Evolutionary conservation across 2,797 vertebrate genomes (phyloP).

Genomic region (Acrocephalus scirpaceus): DNA sequence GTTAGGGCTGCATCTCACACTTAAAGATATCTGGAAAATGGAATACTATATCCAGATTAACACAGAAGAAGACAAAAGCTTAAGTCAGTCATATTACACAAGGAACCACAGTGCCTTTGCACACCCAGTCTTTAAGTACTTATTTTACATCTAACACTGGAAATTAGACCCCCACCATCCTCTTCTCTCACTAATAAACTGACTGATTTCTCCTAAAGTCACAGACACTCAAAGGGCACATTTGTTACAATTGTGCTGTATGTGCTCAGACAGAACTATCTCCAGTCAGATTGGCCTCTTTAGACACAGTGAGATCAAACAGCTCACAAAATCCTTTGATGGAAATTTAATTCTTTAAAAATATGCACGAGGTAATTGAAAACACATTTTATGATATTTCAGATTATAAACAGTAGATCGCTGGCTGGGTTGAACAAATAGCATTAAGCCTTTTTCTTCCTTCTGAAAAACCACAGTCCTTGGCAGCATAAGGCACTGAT

Average conservation of each 20-base stretch:
- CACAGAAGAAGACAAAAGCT: background rate
- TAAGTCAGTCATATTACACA: background rate
- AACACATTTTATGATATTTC: constrained; percentile 69
- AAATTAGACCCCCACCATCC: background rate
- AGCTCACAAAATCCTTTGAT: constrained; percentile 71
- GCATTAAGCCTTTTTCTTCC: constrained; percentile 51
- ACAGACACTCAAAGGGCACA: constrained; percentile 10
- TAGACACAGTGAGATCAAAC: constrained; percentile 70
- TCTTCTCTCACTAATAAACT: background rate
- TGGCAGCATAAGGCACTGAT: background rate
- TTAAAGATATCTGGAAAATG: background rate
- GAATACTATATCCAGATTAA: background rate
- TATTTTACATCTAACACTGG: background rate
- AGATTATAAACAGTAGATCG: constrained; percentile 61
- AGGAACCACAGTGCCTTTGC: background rate
- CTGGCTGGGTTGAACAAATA: constrained; percentile 65
- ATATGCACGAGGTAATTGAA: constrained; percentile 73
- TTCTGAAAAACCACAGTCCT: constrained; percentile 56
- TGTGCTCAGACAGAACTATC: constrained; percentile 48
- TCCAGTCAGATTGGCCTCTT: constrained; percentile 43
- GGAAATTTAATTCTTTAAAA: constrained; percentile 75
- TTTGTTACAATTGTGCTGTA: constrained; percentile 7
- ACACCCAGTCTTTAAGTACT: background rate
- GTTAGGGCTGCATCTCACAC: background rate
- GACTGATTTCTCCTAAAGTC: constrained; percentile 4